Evolutionary conservation across 2,113 vertebrate genomes (phyloP).

Genomic region (Garra rufa): DNA sequence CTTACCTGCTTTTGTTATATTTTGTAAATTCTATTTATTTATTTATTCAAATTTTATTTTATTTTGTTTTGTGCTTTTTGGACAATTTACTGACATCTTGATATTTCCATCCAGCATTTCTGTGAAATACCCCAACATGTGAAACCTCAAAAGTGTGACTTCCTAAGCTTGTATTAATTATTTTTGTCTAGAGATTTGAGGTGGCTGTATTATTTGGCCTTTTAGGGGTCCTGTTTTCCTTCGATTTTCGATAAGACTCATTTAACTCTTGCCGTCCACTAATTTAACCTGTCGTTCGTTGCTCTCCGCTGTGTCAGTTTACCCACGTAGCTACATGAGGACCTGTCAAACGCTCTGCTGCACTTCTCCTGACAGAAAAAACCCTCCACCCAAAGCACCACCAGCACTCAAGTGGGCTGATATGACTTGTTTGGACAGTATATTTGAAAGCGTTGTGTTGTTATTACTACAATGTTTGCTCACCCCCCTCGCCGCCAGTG

Average conservation of each 20-base stretch:
- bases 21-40: too few species aligned
- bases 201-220: too few species aligned
- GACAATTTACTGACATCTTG: too few species aligned
- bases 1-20: too few species aligned
- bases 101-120: too few species aligned
- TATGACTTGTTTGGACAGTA: constrained; percentile 38
- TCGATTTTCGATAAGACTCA: background rate
- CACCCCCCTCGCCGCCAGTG: constrained; percentile 11
- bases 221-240: background rate
- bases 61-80: too few species aligned
- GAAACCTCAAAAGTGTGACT: too few species aligned
- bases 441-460: constrained; percentile 23
- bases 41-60: too few species aligned
- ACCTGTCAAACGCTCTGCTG: constrained; percentile 35
- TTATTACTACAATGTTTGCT: constrained; percentile 20
- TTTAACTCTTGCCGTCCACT: constrained; percentile 10
- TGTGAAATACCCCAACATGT: too few species aligned
- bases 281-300: constrained; percentile 23
- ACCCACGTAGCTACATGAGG: background rate
- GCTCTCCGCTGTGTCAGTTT: constrained; percentile 13
- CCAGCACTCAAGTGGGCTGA: background rate
- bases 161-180: too few species aligned
- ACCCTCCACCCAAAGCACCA: background rate
- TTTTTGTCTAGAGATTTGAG: too few species aligned
- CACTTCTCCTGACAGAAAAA: constrained; percentile 35